Conservation (phyloP, 1,140 invertebrate species). For the Laodelphax striatellus region DNA sequence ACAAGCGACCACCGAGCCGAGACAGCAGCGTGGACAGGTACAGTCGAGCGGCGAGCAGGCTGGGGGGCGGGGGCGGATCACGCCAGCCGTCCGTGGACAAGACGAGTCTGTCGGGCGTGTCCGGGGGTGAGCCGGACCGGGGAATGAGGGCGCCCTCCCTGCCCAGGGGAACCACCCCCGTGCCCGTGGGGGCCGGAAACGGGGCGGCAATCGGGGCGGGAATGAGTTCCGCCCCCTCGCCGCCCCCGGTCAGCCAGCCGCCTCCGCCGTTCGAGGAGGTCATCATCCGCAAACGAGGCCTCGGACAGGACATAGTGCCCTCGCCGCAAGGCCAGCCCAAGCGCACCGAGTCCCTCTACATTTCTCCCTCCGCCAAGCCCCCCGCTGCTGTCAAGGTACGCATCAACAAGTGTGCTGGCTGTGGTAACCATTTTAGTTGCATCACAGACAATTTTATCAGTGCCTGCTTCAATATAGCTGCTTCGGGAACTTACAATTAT, state of each 20-base stretch:
- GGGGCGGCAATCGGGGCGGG: constrained; percentile 24
- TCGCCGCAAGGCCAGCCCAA: constrained; percentile 63
- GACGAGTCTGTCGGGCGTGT: not conserved
- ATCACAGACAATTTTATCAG: too few species aligned
- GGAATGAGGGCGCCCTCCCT: constrained; percentile 12
- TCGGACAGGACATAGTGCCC: constrained; percentile 78
- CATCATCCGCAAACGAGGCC: constrained; percentile 58
- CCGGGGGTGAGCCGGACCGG: constrained; percentile 1
- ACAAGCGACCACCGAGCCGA: constrained; percentile 76
- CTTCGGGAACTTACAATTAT: too few species aligned
- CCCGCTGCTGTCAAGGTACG: constrained; percentile 20
- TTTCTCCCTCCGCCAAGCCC: constrained; percentile 19
- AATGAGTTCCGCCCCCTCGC: constrained; percentile 25
- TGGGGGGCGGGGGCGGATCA: constrained; percentile 35
- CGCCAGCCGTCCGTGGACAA: constrained; percentile 66
- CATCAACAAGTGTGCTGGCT: too few species aligned
- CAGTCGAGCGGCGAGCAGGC: constrained; percentile 43
- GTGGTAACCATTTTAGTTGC: too few species aligned
- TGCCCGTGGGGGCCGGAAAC: constrained; percentile 28
- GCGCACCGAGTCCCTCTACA: constrained; percentile 61
- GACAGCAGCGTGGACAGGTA: constrained; percentile 80
- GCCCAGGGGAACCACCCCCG: constrained; percentile 31
- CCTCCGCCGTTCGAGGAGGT: constrained; percentile 64
- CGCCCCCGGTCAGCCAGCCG: constrained; percentile 15
- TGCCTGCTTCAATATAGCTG: too few species aligned